Evolutionary conservation across 2,888 invertebrate genomes (phyloP).

Genomic region (Caenorhabditis macrosperma): DNA sequence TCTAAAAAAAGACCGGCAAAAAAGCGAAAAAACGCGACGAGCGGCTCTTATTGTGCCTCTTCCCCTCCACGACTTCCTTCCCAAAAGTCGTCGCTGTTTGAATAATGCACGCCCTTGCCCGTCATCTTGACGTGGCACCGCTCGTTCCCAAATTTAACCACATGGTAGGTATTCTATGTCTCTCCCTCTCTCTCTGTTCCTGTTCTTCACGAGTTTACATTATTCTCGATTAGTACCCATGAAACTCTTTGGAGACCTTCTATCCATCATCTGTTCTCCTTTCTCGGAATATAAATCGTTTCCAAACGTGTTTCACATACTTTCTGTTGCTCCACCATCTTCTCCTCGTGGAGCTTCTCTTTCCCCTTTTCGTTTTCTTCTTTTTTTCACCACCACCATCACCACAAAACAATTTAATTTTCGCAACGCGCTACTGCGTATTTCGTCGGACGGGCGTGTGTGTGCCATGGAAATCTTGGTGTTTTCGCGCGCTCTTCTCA

Average conservation of each 20-base stretch:
- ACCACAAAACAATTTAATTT: slow-evolving; percentile 53
- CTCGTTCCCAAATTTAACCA: neutral
- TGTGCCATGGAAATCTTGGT: slow-evolving; percentile 25
- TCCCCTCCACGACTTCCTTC: neutral
- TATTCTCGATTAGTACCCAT: slow-evolving; percentile 1
- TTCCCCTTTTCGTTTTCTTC: slow-evolving; percentile 3
- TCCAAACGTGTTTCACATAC: neutral
- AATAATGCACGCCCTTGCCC: slow-evolving; percentile 6
- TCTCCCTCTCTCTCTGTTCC: slow-evolving; percentile 12
- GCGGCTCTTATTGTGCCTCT: neutral
- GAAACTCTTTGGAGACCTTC: neutral
- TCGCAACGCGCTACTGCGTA: slow-evolving; percentile 31
- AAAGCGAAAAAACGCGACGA: neutral
- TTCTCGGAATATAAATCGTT: slow-evolving; percentile 34
- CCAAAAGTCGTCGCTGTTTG: neutral
- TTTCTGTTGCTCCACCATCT: slow-evolving; percentile 3
- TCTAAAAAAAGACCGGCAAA: neutral
- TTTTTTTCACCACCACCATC: slow-evolving; percentile 11
- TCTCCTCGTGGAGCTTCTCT: neutral
- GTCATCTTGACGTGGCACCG: slow-evolving; percentile 4
- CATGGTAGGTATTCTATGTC: slow-evolving; percentile 32
- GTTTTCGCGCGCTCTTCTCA: slow-evolving; percentile 33
- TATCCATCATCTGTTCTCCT: neutral
- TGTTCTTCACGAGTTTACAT: slow-evolving; percentile 20
- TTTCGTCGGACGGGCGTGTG: neutral